Conservation (phyloP, 2,113 vertebrate genomes). For the Panthera leo region DNA sequence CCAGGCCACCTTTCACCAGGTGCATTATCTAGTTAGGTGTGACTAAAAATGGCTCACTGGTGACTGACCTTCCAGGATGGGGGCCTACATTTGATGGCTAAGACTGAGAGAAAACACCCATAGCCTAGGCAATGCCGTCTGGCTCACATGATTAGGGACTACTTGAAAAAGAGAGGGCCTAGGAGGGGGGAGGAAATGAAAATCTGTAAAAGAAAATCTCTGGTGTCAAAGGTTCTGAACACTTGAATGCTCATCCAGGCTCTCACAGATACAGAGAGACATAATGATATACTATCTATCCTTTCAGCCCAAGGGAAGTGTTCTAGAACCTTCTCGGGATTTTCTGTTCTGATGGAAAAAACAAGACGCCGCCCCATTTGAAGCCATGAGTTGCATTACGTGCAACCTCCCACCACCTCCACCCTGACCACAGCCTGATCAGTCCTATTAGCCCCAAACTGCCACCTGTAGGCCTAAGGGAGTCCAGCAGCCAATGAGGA, state of each 20-base stretch:
- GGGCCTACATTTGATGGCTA: neutral
- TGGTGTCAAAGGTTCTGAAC: neutral
- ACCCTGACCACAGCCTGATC: neutral
- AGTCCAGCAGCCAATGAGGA: neutral
- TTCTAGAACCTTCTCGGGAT: neutral
- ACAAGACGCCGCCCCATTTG: neutral
- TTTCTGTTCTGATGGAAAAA: neutral
- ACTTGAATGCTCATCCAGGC: neutral
- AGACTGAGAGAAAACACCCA: neutral
- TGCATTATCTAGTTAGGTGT: neutral
- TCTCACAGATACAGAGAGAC: neutral
- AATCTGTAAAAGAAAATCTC: neutral
- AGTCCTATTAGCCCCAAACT: neutral
- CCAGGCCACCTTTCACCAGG: neutral
- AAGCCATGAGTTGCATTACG: neutral
- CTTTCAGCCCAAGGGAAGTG: neutral
- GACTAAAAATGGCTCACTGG: neutral
- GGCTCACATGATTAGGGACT: neutral
- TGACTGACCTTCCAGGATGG: neutral
- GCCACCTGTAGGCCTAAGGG: neutral
- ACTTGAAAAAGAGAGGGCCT: neutral
- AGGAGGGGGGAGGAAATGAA: neutral
- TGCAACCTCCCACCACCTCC: neutral
- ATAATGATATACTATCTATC: neutral
- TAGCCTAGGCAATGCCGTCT: neutral